These are phyloP conservation scores for Platyscapa corneri DNA, from an alignment of 1,140 invertebrate genomes.

Conservation along the genomic window DNA sequence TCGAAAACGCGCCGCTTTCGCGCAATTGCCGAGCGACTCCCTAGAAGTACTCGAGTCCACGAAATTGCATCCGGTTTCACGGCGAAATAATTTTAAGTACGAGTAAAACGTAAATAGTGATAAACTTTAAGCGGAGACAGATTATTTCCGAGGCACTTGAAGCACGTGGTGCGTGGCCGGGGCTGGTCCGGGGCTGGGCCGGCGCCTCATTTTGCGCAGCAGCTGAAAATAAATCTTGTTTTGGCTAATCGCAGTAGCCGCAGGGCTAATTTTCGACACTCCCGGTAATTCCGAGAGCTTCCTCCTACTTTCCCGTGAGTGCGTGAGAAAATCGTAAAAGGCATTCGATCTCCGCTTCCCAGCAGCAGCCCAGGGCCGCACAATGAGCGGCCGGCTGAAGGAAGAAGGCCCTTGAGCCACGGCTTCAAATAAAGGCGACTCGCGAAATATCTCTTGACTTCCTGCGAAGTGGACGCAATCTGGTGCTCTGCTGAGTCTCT, in stretches of 20 bases:
- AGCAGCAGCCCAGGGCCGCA: background rate
- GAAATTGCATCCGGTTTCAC: background rate
- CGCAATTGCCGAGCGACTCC: background rate
- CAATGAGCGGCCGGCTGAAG: background rate
- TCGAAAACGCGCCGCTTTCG: background rate
- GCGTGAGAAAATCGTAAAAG: conserved; percentile 43
- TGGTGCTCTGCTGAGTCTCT: conserved; percentile 26
- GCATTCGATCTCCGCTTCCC: background rate
- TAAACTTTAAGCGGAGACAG: background rate
- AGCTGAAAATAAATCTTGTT: conserved; percentile 14
- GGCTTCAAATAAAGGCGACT: conserved; percentile 28
- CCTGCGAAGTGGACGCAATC: conserved; percentile 40
- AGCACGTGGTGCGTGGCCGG: too few species aligned
- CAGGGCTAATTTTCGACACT: conserved; percentile 32
- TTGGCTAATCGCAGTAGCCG: background rate
- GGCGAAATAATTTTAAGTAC: background rate
- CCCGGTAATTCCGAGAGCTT: conserved; percentile 14
- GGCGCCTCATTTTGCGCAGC: background rate
- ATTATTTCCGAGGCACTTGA: background rate
- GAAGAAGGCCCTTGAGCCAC: conserved; percentile 39
- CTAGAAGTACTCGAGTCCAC: background rate
- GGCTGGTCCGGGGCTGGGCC: too few species aligned
- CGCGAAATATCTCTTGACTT: conserved; percentile 49
- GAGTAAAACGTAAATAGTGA: background rate
- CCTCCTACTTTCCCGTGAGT: conserved; percentile 6